Conservation (phyloP, 1,140 invertebrate species). For the Sitophilus oryzae region DNA sequence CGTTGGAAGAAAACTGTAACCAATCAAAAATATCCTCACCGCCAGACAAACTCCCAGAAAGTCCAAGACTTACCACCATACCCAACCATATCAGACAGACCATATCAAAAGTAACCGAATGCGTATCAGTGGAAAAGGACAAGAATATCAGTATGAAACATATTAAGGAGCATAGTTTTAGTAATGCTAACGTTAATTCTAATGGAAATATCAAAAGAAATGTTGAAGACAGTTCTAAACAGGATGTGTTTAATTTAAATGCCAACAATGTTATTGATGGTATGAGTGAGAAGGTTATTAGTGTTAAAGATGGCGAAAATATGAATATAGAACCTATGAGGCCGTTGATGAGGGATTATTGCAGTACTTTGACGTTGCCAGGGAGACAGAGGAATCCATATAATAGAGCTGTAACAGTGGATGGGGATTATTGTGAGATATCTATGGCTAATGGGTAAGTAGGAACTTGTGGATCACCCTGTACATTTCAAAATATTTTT, state of each 20-base stretch:
- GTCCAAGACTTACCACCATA: slow-evolving; percentile 14
- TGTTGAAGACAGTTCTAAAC: slow-evolving; percentile 1
- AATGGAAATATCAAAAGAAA: slow-evolving; percentile 2
- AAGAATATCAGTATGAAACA: slow-evolving; percentile 16
- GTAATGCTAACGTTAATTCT: slow-evolving; percentile 10
- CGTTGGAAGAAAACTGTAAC: slow-evolving; percentile 2
- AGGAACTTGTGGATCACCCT: no score
- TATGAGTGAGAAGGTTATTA: slow-evolving; percentile 1
- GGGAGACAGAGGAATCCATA: slow-evolving; percentile 40
- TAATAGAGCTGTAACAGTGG: slow-evolving; percentile 46
- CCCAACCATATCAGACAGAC: slow-evolving; percentile 25
- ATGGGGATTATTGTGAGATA: slow-evolving; percentile 51
- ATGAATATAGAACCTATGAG: slow-evolving; percentile 85
- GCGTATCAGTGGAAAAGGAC: slow-evolving; percentile 5
- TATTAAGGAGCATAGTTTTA: slow-evolving; percentile 11
- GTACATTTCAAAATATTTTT: no score
- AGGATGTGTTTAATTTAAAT: slow-evolving; percentile 23
- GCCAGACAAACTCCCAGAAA: slow-evolving; percentile 12
- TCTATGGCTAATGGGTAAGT: slow-evolving; percentile 54
- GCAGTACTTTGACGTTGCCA: slow-evolving; percentile 65
- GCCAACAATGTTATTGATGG: not conserved
- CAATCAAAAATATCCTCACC: slow-evolving; percentile 5
- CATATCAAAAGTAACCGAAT: slow-evolving; percentile 22
- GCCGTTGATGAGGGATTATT: slow-evolving; percentile 76
- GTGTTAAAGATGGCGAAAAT: slow-evolving; percentile 12